Percentiles rank a stretch among this genome's conserved stretches.
Conservation (phyloP, 2,888 invertebrate genomes). For the Blera fallax region DNA sequence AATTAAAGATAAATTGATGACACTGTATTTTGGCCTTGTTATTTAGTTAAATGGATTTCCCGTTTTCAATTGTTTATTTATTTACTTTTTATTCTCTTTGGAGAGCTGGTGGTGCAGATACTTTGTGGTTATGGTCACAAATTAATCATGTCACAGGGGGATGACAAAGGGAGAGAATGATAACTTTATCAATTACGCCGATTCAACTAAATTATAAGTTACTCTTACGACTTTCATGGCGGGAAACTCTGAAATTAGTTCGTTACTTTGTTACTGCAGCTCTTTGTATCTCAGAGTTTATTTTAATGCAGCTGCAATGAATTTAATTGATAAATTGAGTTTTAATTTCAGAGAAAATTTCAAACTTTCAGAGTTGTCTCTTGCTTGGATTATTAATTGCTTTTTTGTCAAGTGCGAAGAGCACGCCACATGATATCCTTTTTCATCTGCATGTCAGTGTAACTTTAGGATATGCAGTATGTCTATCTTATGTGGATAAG, state of each 20-base stretch:
- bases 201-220: not conserved
- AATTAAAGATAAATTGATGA: constrained; percentile 41
- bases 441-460: not conserved
- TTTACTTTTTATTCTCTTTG: not conserved
- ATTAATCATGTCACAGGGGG: too few relatives aligned
- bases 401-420: not conserved
- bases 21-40: constrained; percentile 2
- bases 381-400: not conserved
- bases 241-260: constrained; percentile 13
- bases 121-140: too few relatives aligned
- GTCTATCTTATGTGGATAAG: not conserved
- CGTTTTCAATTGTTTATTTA: constrained; percentile 24
- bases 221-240: not conserved
- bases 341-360: constrained; percentile 47
- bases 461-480: not conserved
- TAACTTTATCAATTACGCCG: constrained; percentile 35
- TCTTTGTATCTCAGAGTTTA: not conserved
- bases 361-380: not conserved
- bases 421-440: not conserved
- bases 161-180: too few relatives aligned
- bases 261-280: not conserved
- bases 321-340: constrained; percentile 67
- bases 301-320: constrained; percentile 27
- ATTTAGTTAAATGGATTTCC: constrained; percentile 34
- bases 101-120: not conserved